These are phyloP conservation scores for Dascyllus trimaculatus DNA, from an alignment of 2,113 vertebrate genomes.

Conservation along the genomic window DNA sequence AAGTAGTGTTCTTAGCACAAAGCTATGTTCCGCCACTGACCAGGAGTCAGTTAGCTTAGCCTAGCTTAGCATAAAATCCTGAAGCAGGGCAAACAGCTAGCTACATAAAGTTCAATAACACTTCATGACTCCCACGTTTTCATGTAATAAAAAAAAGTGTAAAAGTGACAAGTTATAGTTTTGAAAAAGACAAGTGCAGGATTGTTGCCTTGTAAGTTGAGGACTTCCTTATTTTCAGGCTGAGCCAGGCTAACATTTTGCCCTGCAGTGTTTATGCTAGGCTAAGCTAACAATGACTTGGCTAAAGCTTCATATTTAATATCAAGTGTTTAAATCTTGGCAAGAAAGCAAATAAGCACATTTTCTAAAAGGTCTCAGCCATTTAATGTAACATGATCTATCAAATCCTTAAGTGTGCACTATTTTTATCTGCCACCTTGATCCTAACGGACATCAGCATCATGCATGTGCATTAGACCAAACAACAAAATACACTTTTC, in stretches of 20 bases:
- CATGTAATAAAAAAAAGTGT: background rate
- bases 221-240: background rate
- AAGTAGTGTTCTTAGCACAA: no score
- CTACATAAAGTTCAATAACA: background rate
- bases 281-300: background rate
- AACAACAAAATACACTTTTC: background rate
- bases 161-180: no score
- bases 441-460: background rate
- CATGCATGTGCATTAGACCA: background rate
- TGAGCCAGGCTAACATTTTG: background rate
- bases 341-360: background rate
- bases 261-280: background rate
- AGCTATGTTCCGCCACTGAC: no score
- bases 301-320: background rate
- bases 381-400: background rate
- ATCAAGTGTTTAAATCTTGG: background rate
- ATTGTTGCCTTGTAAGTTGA: background rate
- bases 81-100: no score
- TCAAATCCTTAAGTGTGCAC: background rate
- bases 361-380: background rate
- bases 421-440: background rate
- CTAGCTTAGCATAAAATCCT: no score
- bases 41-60: no score
- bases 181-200: background rate
- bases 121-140: background rate